Evolutionary conservation across 2,113 vertebrate species (phyloP), one percentile per base, ranked within the genome.

Genomic region (Acanthochromis polyacanthus): DNA sequence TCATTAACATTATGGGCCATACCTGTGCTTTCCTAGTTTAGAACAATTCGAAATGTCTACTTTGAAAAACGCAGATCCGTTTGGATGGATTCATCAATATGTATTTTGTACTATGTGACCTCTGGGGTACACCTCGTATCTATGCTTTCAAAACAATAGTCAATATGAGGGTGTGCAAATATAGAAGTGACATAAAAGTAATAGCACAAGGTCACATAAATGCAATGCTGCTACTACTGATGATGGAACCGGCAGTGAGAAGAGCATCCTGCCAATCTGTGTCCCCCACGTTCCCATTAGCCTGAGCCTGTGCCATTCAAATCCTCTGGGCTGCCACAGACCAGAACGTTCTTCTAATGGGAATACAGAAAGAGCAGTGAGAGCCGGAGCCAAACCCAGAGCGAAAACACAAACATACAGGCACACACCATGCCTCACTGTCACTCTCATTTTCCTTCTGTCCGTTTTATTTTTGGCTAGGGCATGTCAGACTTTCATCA

Each of bases 281-380:
- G 64, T 85, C 65, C 75, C 64, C 53, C n/a, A 55, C 69, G 75
- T 88, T 86, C 69, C 62, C 73, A 88, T 92, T 84, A 88, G 78
- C 61, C 72, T 62, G 79, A 80, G 80, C 71, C 82, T 66, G 69
- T 77, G 82, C 85, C 72, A 88, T 85, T 86, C 75, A 88, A 91
- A 89, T 86, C 81, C 82, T 82, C 71, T 52, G 84, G 79, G 87
- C 83, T 43, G 55, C 69, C 60, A 80, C 86, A 73, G 75, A 74
- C 17, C 81, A 87, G 77, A 82, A 76, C 38, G 11, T 48, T 71
- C 53, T 43, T 86, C 83, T 88, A 90, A 90, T 88, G 79, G 87
- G 81, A 85, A 85, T 78, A 77, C 69, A 81, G 76, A 77, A 63
- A 55, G 80, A 85, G 83, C 48, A n/a, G 30, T 51, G 80, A 80